A percentile compares a stretch with the other conserved stretches of the same genome.
phyloP scores from a whole-genome alignment of 2,888 invertebrate species.

The Psylliodes chrysocephalus region DNA sequence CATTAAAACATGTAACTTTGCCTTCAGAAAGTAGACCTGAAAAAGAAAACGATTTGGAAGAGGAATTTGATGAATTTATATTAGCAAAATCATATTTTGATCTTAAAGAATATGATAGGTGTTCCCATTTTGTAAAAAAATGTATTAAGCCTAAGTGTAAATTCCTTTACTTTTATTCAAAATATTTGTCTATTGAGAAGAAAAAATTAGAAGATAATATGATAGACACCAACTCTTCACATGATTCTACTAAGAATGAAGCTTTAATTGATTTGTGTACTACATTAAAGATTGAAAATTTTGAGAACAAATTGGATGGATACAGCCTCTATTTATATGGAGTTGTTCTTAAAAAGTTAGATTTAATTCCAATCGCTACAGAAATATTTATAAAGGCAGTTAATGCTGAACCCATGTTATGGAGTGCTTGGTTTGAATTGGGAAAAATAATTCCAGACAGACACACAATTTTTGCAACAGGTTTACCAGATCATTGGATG shows the following conservation, averaged over 20 bases:
- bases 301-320: conserved; percentile 79
- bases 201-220: conserved; percentile 89
- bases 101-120: conserved; percentile 89
- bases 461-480: conserved; percentile 75
- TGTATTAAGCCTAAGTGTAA: conserved; percentile 76
- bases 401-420: conserved; percentile 83
- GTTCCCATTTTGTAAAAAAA: conserved; percentile 81
- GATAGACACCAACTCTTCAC: conserved; percentile 69
- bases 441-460: conserved; percentile 79
- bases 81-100: conserved; percentile 91
- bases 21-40: conserved; percentile 66
- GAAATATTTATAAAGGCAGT: conserved; percentile 83
- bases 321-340: conserved; percentile 91
- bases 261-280: conserved; percentile 69
- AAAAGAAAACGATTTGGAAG: conserved; percentile 66
- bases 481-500: conserved; percentile 92
- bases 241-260: conserved; percentile 68
- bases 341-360: conserved; percentile 87
- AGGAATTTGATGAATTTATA: conserved; percentile 78
- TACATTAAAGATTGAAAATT: conserved; percentile 69
- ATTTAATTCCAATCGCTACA: conserved; percentile 81
- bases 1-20: conserved; percentile 75
- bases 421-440: conserved; percentile 96
- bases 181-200: conserved; percentile 90
- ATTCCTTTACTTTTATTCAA: conserved; percentile 87